Percentiles rank a stretch among this genome's conserved stretches.
phyloP scores from a whole-genome alignment of 2,888 invertebrate species.

The Catocala sponsa region DNA sequence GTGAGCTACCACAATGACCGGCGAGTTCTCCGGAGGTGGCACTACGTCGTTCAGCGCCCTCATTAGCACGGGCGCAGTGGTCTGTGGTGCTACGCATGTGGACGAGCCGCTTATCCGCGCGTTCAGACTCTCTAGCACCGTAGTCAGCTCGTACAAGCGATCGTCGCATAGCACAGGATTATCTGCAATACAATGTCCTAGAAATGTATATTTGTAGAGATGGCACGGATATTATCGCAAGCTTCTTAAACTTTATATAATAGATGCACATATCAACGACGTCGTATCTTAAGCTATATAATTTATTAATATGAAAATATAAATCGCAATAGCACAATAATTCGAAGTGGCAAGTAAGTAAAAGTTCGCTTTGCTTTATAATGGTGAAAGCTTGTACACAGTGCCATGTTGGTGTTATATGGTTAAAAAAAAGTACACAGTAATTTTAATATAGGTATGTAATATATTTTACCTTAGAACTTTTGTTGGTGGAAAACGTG shows the following conservation, averaged over 20 bases:
- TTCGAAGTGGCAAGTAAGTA: conserved; percentile 24
- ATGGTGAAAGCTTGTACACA: neutral
- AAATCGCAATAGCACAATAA: conserved; percentile 34
- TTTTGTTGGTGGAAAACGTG: neutral
- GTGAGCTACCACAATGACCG: conserved; percentile 72
- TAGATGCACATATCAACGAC: neutral
- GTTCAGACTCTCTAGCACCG: conserved; percentile 91
- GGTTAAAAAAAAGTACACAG: too few species aligned
- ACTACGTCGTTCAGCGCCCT: conserved; percentile 76
- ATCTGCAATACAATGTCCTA: conserved; percentile 85
- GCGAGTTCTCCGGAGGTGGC: conserved; percentile 61
- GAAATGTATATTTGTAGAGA: conserved; percentile 35
- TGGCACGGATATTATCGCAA: conserved; percentile 9
- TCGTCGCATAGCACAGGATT: conserved; percentile 94
- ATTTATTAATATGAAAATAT: neutral
- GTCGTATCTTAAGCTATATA: neutral
- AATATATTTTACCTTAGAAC: too few species aligned
- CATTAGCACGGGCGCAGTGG: conserved; percentile 70
- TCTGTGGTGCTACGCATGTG: conserved; percentile 81
- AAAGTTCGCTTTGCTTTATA: conserved; percentile 39
- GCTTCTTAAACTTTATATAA: neutral
- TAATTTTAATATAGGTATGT: too few species aligned
- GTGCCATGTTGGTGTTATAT: neutral
- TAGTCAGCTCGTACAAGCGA: conserved; percentile 90
- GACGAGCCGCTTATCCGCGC: conserved; percentile 91